A percentile compares a stretch with the other conserved stretches of the same genome.
These are phyloP conservation scores for Unio pictorum DNA, from an alignment of 2,888 invertebrate genomes.

Conservation along the genomic window DNA sequence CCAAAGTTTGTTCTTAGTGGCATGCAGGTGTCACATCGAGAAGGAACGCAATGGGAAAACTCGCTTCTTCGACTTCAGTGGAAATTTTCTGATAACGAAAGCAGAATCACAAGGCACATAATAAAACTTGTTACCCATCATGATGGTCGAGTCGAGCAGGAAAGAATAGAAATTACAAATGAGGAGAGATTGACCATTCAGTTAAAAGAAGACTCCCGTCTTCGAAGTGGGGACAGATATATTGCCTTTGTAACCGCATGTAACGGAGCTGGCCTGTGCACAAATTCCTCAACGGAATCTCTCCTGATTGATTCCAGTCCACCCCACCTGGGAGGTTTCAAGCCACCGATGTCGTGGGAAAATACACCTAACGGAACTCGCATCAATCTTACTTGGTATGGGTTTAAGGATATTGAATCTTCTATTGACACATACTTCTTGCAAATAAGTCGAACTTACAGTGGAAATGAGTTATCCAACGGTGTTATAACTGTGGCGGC, in stretches of 20 bases:
- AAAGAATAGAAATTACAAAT: slow-evolving; percentile 19
- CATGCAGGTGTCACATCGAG: too few relatives aligned
- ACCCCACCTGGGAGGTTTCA: slow-evolving; percentile 45
- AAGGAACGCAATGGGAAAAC: slow-evolving; percentile 21
- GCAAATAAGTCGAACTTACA: slow-evolving; percentile 22
- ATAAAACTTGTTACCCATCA: slow-evolving; percentile 26
- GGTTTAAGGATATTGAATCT: slow-evolving; percentile 40
- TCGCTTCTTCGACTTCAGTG: slow-evolving; percentile 25
- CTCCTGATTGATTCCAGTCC: slow-evolving; percentile 44
- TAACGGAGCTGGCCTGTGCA: slow-evolving; percentile 41
- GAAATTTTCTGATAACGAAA: slow-evolving; percentile 29
- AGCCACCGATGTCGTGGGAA: slow-evolving; percentile 26
- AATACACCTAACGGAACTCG: background rate
- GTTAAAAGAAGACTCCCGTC: slow-evolving; percentile 15
- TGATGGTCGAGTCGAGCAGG: slow-evolving; percentile 29
- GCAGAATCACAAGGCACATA: slow-evolving; percentile 24
- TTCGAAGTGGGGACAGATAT: slow-evolving; percentile 36
- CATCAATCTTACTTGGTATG: slow-evolving; percentile 35
- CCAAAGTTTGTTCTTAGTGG: background rate
- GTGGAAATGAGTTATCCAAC: slow-evolving; percentile 25
- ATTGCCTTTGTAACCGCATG: slow-evolving; percentile 27
- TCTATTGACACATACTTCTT: slow-evolving; percentile 27
- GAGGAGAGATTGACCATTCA: slow-evolving; percentile 20
- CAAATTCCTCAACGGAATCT: slow-evolving; percentile 17
- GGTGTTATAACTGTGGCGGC: slow-evolving; percentile 8